A percentile compares a stretch with the other conserved stretches of the same genome.
Conservation (phyloP, 2,797 vertebrate genomes). For the Galagoides demidoff region DNA sequence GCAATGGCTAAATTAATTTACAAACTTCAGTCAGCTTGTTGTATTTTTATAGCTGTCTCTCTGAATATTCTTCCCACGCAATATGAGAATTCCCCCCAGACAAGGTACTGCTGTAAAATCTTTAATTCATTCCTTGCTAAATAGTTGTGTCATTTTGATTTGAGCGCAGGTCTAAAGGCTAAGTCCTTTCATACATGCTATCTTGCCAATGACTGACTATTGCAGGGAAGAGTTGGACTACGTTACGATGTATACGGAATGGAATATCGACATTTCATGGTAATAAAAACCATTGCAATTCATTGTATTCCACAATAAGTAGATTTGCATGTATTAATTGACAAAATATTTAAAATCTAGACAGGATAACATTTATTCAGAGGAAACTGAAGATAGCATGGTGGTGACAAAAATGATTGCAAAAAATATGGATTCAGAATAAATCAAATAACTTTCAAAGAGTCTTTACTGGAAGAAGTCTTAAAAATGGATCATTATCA, state of each 20-base stretch:
- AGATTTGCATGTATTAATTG: not conserved
- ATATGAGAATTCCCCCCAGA: slow-evolving; percentile 34
- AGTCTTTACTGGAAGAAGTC: not conserved
- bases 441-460: not conserved
- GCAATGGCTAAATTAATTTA: slow-evolving; percentile 80
- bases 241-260: not conserved
- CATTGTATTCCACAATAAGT: not conserved
- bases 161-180: not conserved
- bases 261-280: not conserved
- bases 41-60: slow-evolving; percentile 61
- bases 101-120: not conserved
- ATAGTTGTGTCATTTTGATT: slow-evolving; percentile 14
- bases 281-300: not conserved
- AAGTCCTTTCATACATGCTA: not conserved
- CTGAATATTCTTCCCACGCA: slow-evolving; percentile 51
- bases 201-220: slow-evolving; percentile 34
- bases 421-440: not conserved
- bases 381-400: not conserved
- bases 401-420: not conserved
- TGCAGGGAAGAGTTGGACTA: not conserved
- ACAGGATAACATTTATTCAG: not conserved
- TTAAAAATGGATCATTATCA: not conserved
- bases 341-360: not conserved
- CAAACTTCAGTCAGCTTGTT: slow-evolving; percentile 59
- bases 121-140: slow-evolving; percentile 52